These are phyloP conservation scores for Gymnoscopelus braueri DNA, from an alignment of 2,797 vertebrate genomes.

Conservation along the genomic window DNA sequence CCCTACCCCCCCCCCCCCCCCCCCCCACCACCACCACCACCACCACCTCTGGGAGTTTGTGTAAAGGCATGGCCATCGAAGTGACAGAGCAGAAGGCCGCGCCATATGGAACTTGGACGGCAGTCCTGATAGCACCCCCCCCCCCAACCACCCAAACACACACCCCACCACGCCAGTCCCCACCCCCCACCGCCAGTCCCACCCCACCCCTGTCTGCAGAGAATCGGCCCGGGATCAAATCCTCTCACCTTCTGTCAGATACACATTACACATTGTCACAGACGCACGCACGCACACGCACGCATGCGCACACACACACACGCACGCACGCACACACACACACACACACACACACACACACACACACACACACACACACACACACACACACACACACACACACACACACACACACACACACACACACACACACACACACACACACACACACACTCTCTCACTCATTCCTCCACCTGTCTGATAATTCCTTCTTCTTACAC, in stretches of 20 bases:
- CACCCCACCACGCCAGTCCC: neutral
- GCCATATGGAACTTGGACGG: constrained; percentile 66
- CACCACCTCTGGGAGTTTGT: too few species aligned
- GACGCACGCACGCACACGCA: neutral
- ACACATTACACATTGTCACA: neutral
- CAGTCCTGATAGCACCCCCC: neutral
- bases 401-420: constrained; percentile 5
- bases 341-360: constrained; percentile 8
- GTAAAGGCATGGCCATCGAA: too few species aligned
- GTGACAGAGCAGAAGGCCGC: constrained; percentile 70
- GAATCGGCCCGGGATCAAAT: constrained; percentile 53
- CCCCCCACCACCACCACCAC: too few species aligned
- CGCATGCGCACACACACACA: neutral
- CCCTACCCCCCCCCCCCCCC: too few species aligned
- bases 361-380: neutral
- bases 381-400: constrained; percentile 1
- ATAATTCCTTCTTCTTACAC: too few species aligned
- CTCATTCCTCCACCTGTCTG: too few species aligned
- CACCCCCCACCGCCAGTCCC: constrained; percentile 1
- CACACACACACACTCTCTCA: neutral
- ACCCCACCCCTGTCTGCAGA: constrained; percentile 56
- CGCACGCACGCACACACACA: constrained; percentile 1
- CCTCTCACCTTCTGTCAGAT: constrained; percentile 8
- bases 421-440: constrained; percentile 10
- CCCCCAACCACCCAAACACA: too few species aligned